Evolutionary conservation across 2,888 invertebrate species (phyloP), one percentile per base, ranked within the genome.

Genomic region (Platycheirus albimanus): DNA sequence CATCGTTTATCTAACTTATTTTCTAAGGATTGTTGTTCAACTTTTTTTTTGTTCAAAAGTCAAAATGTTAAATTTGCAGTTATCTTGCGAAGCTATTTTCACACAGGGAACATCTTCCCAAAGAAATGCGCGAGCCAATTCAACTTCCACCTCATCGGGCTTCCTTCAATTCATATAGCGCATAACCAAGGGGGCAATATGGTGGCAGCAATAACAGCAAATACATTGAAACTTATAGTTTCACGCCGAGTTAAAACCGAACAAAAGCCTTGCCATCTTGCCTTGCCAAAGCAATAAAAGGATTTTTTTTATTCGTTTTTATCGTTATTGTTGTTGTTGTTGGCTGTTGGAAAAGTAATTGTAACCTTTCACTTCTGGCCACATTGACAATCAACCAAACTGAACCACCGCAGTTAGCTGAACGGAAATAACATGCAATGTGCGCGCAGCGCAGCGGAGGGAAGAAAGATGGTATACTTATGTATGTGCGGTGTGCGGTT

Each of bases 291-390:
- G 71, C 69, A 78, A 83, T 78, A 78, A 78, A 83, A 83, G 78
- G 78, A 83, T 72, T 72, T 51, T 72, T 72, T 51, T 41, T 64
- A 13, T 49, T 67, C 15, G 54, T 17, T 43, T 66, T 76, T 52
- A 28, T 80, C 58, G 76, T 67, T 79, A 56, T 67, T 74, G 78
- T 70, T 70, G 58, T 61, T 17, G 43, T 58, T 28, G 58, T 45
- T 30, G 61, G 30, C 30, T 45, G 66, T 47, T 54, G 72, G 72
- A 84, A 83, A 74, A 84, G 74, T 79, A 84, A 84, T 84, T 84
- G 83, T 79, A 84, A 84, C 83, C 83, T 84, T 84, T 84, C 79
- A 84, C 83, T 84, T 84, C 74, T 67, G 58, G 67, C 79, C 74
- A 79, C 84, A 84, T 84, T 79, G 79, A 79, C 79, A 84, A 84